phyloP scores from a whole-genome alignment of 2,888 invertebrate species.

The Andrena camellia region DNA sequence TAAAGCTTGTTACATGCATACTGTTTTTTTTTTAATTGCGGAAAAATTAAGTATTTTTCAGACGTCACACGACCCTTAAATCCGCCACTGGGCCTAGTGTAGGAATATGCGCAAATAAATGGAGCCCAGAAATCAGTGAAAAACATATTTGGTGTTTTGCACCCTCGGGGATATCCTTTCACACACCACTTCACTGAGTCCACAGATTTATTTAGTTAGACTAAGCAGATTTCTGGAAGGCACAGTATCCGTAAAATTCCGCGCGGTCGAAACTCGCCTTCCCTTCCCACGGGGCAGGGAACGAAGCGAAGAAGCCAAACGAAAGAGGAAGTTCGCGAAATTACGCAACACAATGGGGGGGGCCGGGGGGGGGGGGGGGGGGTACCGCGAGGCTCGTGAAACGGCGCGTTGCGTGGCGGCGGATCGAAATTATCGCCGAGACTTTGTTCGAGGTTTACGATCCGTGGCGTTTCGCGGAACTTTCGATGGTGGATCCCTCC shows the following conservation, averaged over 20 bases:
- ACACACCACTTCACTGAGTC: neutral
- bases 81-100: too few species aligned
- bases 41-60: too few species aligned
- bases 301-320: neutral
- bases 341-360: slow-evolving; percentile 23
- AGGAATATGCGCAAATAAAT: too few species aligned
- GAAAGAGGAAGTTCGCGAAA: slow-evolving; percentile 28
- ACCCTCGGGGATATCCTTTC: too few species aligned
- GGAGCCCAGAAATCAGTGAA: too few species aligned
- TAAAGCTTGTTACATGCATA: too few species aligned
- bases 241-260: neutral
- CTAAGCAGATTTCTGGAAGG: too few species aligned
- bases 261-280: neutral
- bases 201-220: too few species aligned
- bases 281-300: neutral
- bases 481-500: slow-evolving; percentile 25
- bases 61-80: too few species aligned
- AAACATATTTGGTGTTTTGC: too few species aligned
- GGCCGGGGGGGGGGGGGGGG: neutral
- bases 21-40: too few species aligned
- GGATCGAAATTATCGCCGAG: slow-evolving; percentile 41
- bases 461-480: slow-evolving; percentile 38
- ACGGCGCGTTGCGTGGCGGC: slow-evolving; percentile 23
- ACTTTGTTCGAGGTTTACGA: slow-evolving; percentile 46
- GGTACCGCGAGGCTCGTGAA: neutral